A percentile compares a stretch with the other conserved stretches of the same genome.
Evolutionary conservation across 64 coral and sea anemone genomes (phyloP).

Genomic region (Stichodactyla helianthus): DNA sequence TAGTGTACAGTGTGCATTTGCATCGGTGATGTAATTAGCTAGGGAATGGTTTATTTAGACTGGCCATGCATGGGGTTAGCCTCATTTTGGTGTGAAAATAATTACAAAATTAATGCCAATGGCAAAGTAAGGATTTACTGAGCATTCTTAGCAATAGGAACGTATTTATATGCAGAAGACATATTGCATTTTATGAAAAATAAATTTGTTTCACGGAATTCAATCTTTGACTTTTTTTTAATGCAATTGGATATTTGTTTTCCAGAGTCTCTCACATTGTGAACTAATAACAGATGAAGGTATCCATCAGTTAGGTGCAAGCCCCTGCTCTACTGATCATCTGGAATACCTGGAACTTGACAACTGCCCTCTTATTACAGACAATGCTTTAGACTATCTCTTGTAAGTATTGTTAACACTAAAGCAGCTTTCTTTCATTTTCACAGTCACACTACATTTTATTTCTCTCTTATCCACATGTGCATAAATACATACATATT

Average conservation of each 20-base stretch:
- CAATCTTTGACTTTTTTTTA: not conserved
- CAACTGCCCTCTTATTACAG: constrained; percentile 94
- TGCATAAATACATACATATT: no score
- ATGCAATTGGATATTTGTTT: not conserved
- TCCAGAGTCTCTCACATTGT: constrained; percentile 97
- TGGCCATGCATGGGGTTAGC: no score
- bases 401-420: constrained; percentile 44
- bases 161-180: no score
- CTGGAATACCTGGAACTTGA: constrained; percentile 90
- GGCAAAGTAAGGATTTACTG: no score
- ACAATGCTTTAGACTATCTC: constrained; percentile 94
- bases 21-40: no score
- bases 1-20: no score
- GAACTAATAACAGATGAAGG: constrained; percentile 93
- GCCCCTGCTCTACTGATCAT: constrained; percentile 85
- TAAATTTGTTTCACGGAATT: no score
- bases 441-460: not conserved
- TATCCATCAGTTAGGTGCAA: constrained; percentile 77
- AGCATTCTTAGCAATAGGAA: no score
- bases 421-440: not conserved
- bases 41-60: no score
- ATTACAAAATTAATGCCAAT: no score
- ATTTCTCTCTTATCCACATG: not conserved
- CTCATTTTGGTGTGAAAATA: no score
- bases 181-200: no score